Evolutionary conservation across 2,113 vertebrate species (phyloP), one percentile per base, ranked within the genome.

Genomic region (Aegithalos caudatus): DNA sequence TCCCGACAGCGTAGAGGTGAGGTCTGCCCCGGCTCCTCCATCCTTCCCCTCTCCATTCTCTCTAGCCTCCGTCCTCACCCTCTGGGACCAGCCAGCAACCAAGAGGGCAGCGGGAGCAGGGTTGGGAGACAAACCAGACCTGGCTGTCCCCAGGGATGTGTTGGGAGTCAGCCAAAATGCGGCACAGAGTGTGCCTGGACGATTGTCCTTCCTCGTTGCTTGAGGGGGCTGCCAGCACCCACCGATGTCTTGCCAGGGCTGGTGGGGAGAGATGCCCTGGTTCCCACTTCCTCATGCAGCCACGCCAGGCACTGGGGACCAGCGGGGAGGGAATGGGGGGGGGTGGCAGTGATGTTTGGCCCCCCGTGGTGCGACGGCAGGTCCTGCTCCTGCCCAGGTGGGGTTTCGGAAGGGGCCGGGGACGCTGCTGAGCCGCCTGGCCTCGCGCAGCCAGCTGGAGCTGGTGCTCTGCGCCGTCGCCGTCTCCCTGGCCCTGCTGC

Each of bases 1-100:
- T 96, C 98, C 98, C 2, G 99, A 99, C 94, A 97, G 98, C 2
- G 77, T 99, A 94, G 99, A 99, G 99, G 99, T 99, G 95, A 97
- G 96, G 27, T 92, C 65, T 56, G 65, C 69, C 51, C 83, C 1
- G 0, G 38, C 20, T 60, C 42, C 54, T 31, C 35, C 54, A 45
- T 35, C 38, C 17, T 80, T 54, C 24, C 53, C 53, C 38, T 67
- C 66, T 42, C 44, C 35, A n/a, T 38, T 62, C 33, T 70, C 47
- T 54, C 28, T 12, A 13, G 10, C 2, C 38, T 65, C 42, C 3
- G 5, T 42, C 25, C 22, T 51, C 7, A 2, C 8, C 66, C 31
- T 62, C 67, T 13, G 0, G 28, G 64, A 24, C 31, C 65, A 81
- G 50, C 58, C 54, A 1, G 8, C 73, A 81, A 47, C 18, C 2